Percentiles rank a stretch among this genome's conserved stretches.
Evolutionary conservation across 1,140 invertebrate genomes (phyloP).

Genomic region (Pararge aegeria): DNA sequence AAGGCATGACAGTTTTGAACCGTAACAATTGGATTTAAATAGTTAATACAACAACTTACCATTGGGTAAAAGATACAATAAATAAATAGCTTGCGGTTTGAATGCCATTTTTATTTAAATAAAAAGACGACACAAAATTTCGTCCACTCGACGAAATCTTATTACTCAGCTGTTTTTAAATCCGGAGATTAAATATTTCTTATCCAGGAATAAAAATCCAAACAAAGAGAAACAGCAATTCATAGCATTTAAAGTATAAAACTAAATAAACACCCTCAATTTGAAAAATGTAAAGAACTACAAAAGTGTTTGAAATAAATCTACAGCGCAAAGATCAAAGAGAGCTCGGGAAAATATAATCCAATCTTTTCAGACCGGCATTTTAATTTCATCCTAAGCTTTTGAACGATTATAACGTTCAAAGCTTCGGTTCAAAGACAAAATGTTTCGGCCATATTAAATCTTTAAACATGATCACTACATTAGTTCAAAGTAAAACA

Average conservation of each 20-base stretch:
- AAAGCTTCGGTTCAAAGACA: not conserved
- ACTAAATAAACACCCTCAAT: conserved; percentile 1
- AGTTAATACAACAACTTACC: too few relatives aligned
- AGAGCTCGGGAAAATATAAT: not conserved
- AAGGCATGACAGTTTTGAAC: too few relatives aligned
- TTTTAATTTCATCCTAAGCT: not conserved
- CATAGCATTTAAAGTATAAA: not conserved
- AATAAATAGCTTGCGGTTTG: too few relatives aligned
- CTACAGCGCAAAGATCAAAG: not conserved
- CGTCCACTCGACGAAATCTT: too few relatives aligned
- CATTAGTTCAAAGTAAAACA: too few relatives aligned
- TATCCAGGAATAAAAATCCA: not conserved
- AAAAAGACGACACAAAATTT: too few relatives aligned
- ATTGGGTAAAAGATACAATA: too few relatives aligned
- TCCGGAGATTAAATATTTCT: not conserved
- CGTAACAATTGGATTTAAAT: too few relatives aligned
- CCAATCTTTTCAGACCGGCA: conserved; percentile 4
- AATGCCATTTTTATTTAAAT: too few relatives aligned
- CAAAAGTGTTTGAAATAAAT: not conserved
- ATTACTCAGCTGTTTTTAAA: too few relatives aligned
- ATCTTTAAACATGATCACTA: too few relatives aligned
- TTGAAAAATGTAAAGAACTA: conserved; percentile 1
- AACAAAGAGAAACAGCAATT: not conserved
- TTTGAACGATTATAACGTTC: not conserved
- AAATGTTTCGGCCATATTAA: not conserved